Percentiles rank a stretch among this genome's conserved stretches.
These are phyloP conservation scores for Noctua pronuba DNA, from an alignment of 2,888 invertebrate species.

Conservation along the genomic window DNA sequence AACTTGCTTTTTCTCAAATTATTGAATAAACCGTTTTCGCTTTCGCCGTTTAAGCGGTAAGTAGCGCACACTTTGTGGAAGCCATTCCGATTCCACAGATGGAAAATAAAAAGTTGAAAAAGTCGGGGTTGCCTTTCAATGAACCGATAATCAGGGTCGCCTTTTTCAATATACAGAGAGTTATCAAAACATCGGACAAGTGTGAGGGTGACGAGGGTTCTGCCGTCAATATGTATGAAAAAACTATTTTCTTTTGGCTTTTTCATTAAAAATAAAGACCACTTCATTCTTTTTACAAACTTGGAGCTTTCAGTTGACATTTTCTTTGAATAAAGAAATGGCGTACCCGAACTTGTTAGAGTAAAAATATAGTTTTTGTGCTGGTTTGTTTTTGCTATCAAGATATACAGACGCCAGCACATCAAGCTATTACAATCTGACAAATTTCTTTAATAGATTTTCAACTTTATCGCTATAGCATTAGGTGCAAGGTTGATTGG, in stretches of 20 bases:
- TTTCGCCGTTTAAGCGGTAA: slow-evolving; percentile 36
- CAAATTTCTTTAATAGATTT: too few relatives aligned
- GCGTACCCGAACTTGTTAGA: neutral
- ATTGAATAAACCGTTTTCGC: slow-evolving; percentile 27
- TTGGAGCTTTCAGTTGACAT: neutral
- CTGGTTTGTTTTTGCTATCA: neutral
- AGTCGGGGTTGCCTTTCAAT: slow-evolving; percentile 61
- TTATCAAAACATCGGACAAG: slow-evolving; percentile 66
- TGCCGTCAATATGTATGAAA: slow-evolving; percentile 49
- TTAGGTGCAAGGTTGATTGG: too few relatives aligned
- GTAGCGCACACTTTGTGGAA: slow-evolving; percentile 24
- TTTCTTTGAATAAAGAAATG: slow-evolving; percentile 23
- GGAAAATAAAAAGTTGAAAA: slow-evolving; percentile 57
- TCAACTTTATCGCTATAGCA: too few relatives aligned
- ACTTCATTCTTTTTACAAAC: slow-evolving; percentile 24
- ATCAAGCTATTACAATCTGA: too few relatives aligned
- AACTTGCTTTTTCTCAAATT: slow-evolving; percentile 22
- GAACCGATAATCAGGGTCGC: slow-evolving; percentile 66
- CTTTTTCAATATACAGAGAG: slow-evolving; percentile 65
- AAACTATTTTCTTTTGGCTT: slow-evolving; percentile 49
- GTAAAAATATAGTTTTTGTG: neutral
- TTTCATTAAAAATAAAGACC: slow-evolving; percentile 48
- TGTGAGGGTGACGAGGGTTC: slow-evolving; percentile 65
- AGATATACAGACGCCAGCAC: neutral
- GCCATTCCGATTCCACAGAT: slow-evolving; percentile 55